These are phyloP conservation scores for Pollenia labialis DNA, from an alignment of 2,888 invertebrate species.

Conservation along the genomic window DNA sequence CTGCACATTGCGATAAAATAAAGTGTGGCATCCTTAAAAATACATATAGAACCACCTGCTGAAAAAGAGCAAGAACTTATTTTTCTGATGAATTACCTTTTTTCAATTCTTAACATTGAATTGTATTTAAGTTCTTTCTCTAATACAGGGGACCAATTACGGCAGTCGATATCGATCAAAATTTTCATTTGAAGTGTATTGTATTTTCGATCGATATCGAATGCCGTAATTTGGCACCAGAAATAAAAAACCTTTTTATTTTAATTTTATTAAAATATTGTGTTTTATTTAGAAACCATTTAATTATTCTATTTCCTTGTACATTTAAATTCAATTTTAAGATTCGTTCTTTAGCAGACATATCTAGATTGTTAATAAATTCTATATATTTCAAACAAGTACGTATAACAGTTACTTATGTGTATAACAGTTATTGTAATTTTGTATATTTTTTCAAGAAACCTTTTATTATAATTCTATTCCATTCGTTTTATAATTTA, in stretches of 20 bases:
- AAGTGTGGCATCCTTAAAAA: no score
- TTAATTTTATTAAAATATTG: not conserved
- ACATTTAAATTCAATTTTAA: conserved; percentile 55
- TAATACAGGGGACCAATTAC: no score
- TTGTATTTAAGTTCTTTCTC: no score
- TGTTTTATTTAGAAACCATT: conserved; percentile 65
- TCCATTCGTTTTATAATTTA: conserved; percentile 15
- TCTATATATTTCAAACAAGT: conserved; percentile 33
- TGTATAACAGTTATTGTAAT: conserved; percentile 24
- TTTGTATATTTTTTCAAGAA: conserved; percentile 31
- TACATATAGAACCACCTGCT: no score
- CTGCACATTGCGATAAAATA: no score
- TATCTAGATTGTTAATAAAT: conserved; percentile 24
- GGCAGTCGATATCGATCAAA: no score
- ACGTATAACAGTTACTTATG: conserved; percentile 47
- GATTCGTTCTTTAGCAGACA: conserved; percentile 7
- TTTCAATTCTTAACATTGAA: no score
- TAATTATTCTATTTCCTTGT: conserved; percentile 60
- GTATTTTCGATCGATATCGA: no score
- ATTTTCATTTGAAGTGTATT: no score
- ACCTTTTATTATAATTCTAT: conserved; percentile 2
- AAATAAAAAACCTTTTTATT: not conserved
- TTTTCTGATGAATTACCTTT: no score
- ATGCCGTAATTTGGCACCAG: no score
- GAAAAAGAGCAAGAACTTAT: no score